Evolutionary conservation across 2,888 invertebrate genomes (phyloP).

Genomic region (Schrankia costaestrigalis): DNA sequence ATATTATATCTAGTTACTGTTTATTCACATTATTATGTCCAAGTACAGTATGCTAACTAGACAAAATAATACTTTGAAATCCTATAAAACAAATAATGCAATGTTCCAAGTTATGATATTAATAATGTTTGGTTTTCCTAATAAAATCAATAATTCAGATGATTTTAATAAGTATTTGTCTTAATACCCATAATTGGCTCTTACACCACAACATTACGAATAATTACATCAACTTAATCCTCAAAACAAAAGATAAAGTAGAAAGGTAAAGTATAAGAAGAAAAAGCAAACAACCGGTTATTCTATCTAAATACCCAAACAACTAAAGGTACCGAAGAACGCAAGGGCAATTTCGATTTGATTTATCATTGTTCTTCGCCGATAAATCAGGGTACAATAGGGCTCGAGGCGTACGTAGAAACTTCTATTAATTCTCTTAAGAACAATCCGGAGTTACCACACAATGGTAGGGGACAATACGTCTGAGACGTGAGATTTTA

Average conservation of each 20-base stretch:
- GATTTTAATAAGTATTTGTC: too few relatives aligned
- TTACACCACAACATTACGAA: not conserved
- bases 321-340: slow-evolving; percentile 44
- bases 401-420: slow-evolving; percentile 59
- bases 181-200: too few relatives aligned
- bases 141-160: too few relatives aligned
- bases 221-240: slow-evolving; percentile 6
- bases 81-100: too few relatives aligned
- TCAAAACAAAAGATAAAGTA: slow-evolving; percentile 2
- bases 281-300: too few relatives aligned
- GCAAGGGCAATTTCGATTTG: slow-evolving; percentile 72
- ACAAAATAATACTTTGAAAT: too few relatives aligned
- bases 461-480: slow-evolving; percentile 72
- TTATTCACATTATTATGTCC: too few relatives aligned
- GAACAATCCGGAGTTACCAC: slow-evolving; percentile 68
- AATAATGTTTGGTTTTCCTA: too few relatives aligned
- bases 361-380: slow-evolving; percentile 79
- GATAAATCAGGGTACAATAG: slow-evolving; percentile 77
- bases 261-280: too few relatives aligned
- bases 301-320: slow-evolving; percentile 11
- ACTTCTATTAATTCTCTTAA: slow-evolving; percentile 78
- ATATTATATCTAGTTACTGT: too few relatives aligned
- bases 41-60: too few relatives aligned
- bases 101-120: too few relatives aligned
- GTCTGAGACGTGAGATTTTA: slow-evolving; percentile 67